Evolutionary conservation across 2,113 vertebrate genomes (phyloP).

Genomic region (Laterallus jamaicensis): DNA sequence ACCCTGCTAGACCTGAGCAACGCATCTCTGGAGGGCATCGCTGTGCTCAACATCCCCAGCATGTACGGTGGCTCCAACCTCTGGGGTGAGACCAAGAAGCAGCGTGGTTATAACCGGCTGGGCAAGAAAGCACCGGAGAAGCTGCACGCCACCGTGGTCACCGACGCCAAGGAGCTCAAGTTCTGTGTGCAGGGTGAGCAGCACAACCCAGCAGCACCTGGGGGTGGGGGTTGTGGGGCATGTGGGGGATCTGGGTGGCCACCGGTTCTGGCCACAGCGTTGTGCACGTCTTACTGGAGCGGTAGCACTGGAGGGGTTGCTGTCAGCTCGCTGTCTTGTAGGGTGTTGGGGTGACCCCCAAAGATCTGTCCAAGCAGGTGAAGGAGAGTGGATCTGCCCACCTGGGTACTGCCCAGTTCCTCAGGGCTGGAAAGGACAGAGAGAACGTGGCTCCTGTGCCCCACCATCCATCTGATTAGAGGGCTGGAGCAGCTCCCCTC

Average conservation of each 20-base stretch:
- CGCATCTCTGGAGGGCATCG: constrained; percentile 89
- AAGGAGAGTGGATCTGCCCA: background rate
- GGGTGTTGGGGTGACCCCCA: background rate
- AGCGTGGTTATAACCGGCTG: constrained; percentile 86
- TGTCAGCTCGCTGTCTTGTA: fast-evolving
- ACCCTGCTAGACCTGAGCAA: constrained; percentile 89
- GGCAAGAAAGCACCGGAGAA: constrained; percentile 84
- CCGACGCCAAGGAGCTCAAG: constrained; percentile 90
- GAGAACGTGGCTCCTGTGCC: fast-evolving
- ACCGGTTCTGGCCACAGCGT: fast-evolving
- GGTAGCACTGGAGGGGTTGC: background rate
- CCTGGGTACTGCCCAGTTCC: background rate
- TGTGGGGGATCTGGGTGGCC: fast-evolving
- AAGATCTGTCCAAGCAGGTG: background rate
- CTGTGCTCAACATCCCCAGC: constrained; percentile 96
- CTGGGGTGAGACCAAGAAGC: constrained; percentile 93
- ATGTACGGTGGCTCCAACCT: constrained; percentile 97
- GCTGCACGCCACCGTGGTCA: constrained; percentile 76
- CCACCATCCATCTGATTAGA: background rate
- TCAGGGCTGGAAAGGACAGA: background rate
- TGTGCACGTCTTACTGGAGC: fast-evolving
- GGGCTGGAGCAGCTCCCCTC: too few species aligned
- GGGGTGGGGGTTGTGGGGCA: background rate
- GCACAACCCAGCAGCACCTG: background rate
- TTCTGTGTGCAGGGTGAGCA: constrained; percentile 92